Base-by-base conservation (phyloP, 2,113 vertebrate genomes). In the Jacana jacana region DNA sequence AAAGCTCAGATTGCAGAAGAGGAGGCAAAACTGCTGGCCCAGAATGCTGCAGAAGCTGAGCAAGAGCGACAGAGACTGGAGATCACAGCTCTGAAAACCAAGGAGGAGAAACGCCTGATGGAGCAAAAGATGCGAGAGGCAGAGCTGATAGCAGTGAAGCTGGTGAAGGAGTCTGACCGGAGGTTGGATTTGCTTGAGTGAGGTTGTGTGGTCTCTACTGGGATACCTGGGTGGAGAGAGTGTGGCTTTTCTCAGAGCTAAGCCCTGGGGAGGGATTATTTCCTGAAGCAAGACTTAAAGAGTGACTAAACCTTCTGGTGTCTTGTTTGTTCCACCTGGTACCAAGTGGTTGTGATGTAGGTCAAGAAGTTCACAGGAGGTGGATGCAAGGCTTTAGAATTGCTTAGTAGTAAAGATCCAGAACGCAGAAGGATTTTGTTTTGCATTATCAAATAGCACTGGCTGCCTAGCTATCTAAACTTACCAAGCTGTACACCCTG, bases 71-170 rank as follows among this genome's bases (percentile, higher is more conserved):
- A 99, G 95, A 98, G 99, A 92, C 97, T 99, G 93, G 99, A 99
- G 97, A 98, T 99, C 94, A 98, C 99, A 1, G 99, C 99, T 35
- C 97, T 99, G 96, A 99, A 99, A 88, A 99, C 98, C 89, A 99
- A 99, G 96, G 99, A 99, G 93, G 99, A 99, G 95, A 99, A 99
- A 84, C 97, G 98, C 28, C 97, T 99, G 96, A 99, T 99, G 98
- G 99, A 99, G 97, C 99, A 99, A 97, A 99, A 99, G 98, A 99
- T 99, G 98, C 97, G 98, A 85, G 99, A 99, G 96, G 98, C 99
- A 4, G 99, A 99, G 97, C 97, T 98, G 91, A 98, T 99, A n/a
- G 98, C 99, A 1, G 98, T 99, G 91, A 99, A 99, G 93, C 98
- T 99, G 95, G 99, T 99, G 96, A 98, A 99, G 97, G 99, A 99